These are phyloP conservation scores for Smithornis capensis DNA, from an alignment of 2,113 vertebrate species.

Conservation along the genomic window DNA sequence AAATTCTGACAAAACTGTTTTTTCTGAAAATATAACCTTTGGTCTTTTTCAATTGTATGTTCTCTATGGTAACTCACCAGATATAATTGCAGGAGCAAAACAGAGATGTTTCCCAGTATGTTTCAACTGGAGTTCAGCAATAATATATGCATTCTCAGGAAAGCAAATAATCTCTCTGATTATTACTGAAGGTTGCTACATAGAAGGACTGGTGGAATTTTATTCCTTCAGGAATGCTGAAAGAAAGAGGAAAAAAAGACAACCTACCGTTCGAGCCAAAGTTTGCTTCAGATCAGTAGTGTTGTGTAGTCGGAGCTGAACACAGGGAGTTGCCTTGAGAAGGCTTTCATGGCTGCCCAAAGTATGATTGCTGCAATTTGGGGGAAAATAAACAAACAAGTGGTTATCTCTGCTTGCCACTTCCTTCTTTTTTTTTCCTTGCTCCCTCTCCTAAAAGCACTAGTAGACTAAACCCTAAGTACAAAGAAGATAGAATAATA, in stretches of 20 bases:
- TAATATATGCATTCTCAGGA: neutral
- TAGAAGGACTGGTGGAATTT: neutral
- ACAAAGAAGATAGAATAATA: neutral
- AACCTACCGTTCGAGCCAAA: conserved; percentile 62
- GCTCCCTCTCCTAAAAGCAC: neutral
- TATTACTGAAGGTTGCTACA: neutral
- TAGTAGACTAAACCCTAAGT: neutral
- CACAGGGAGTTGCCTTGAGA: conserved; percentile 43
- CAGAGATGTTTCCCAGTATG: neutral
- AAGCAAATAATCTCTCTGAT: neutral
- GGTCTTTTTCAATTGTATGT: neutral
- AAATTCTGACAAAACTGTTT: neutral
- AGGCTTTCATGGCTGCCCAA: conserved; percentile 70
- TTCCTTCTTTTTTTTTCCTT: neutral
- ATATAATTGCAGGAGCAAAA: neutral
- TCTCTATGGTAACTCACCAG: neutral
- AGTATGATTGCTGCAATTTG: conserved; percentile 17
- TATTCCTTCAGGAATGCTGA: neutral
- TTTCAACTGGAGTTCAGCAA: neutral
- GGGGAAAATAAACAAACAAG: neutral
- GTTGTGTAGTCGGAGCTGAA: conserved; percentile 61
- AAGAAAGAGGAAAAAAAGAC: neutral
- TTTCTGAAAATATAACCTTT: neutral
- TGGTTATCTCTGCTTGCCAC: neutral
- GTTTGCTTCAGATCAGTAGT: neutral